phyloP scores from a whole-genome alignment of 2,888 invertebrate genomes.

The Mycalesis mineus region DNA sequence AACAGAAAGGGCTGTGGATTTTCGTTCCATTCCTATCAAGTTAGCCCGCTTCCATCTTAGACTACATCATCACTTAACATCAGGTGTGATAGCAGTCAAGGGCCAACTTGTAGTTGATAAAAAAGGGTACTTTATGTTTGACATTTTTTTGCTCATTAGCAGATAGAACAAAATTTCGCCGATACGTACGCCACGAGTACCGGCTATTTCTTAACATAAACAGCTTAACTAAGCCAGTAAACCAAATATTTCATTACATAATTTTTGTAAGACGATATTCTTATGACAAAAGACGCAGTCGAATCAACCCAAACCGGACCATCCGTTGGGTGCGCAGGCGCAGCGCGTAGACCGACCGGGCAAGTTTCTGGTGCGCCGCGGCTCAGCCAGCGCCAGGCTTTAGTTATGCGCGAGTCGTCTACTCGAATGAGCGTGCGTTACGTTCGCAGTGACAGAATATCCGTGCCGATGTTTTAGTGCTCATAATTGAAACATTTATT shows the following conservation, averaged over 20 bases:
- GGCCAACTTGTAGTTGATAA: too few species aligned
- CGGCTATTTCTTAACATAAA: not conserved
- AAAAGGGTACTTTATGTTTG: too few species aligned
- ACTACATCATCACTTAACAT: too few species aligned
- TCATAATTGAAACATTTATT: conserved; percentile 42
- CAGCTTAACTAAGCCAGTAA: conserved; percentile 8
- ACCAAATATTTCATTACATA: conserved; percentile 37
- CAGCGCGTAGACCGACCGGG: conserved; percentile 60
- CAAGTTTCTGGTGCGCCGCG: conserved; percentile 49
- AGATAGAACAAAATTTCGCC: too few species aligned
- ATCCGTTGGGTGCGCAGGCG: conserved; percentile 56
- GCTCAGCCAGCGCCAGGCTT: conserved; percentile 26
- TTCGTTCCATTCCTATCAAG: too few species aligned
- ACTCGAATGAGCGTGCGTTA: conserved; percentile 47
- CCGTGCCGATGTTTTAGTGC: conserved; percentile 63
- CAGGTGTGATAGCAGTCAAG: too few species aligned
- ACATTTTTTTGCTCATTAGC: too few species aligned
- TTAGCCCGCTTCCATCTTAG: too few species aligned
- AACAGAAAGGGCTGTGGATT: too few species aligned
- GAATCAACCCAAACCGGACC: conserved; percentile 61
- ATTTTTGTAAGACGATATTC: conserved; percentile 53
- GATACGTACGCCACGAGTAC: too few species aligned
- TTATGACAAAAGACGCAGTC: conserved; percentile 65
- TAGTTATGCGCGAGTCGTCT: conserved; percentile 59
- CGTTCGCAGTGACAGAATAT: conserved; percentile 42